phyloP scores from a whole-genome alignment of 2,797 vertebrate genomes.

The Sebastes diploproa region DNA sequence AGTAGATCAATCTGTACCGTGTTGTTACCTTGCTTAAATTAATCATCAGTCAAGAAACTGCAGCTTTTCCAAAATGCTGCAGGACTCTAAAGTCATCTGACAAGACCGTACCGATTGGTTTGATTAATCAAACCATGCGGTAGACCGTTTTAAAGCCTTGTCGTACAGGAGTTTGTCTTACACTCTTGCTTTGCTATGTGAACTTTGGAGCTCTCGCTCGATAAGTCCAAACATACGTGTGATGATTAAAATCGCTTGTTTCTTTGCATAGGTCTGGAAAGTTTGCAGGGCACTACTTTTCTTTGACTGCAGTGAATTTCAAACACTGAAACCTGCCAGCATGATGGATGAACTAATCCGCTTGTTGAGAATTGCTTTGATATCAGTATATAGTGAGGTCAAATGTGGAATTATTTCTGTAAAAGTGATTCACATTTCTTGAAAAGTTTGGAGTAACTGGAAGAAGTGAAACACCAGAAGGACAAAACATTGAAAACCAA shows the following conservation, averaged over 20 bases:
- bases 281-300: neutral
- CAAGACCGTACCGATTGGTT: neutral
- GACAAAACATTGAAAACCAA: neutral
- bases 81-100: too few relatives aligned
- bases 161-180: neutral
- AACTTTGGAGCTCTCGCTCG: neutral
- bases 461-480: neutral
- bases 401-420: neutral
- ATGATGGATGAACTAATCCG: conserved; percentile 22
- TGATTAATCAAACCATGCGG: too few relatives aligned
- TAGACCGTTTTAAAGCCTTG: too few relatives aligned
- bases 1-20: neutral
- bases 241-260: neutral
- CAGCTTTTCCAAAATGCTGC: neutral
- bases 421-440: neutral
- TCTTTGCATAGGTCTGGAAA: neutral
- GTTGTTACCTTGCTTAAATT: neutral
- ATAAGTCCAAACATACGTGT: neutral
- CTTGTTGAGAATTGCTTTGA: neutral
- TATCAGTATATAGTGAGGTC: neutral
- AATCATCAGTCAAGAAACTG: conserved; percentile 5
- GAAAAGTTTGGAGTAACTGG: neutral
- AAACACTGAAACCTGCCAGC: neutral
- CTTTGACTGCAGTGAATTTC: neutral
- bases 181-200: neutral